Percentiles rank a stretch among this genome's conserved stretches.
These are phyloP conservation scores for Eremobia ochroleuca DNA, from an alignment of 2,888 invertebrate genomes.

Conservation along the genomic window DNA sequence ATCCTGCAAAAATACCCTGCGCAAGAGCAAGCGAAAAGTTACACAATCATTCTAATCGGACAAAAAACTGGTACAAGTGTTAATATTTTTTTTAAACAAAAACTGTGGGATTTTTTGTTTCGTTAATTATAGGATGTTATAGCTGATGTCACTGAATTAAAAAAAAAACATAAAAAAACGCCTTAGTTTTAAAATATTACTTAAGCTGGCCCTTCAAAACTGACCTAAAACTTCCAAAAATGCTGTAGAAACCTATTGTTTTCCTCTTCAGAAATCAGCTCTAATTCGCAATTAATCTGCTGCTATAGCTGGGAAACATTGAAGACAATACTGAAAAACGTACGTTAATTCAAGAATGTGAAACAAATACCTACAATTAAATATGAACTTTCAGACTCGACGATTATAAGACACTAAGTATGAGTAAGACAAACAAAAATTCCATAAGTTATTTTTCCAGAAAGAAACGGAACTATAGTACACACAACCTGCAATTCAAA, in stretches of 20 bases:
- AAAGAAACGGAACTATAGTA: conserved; percentile 34
- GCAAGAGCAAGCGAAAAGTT: neutral
- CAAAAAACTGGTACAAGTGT: too few species aligned
- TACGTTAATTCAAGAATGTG: neutral
- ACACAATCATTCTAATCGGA: conserved; percentile 6
- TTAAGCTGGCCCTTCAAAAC: neutral
- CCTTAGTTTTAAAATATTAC: neutral
- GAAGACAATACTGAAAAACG: neutral
- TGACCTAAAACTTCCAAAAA: neutral
- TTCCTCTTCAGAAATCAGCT: neutral
- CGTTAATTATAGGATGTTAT: neutral
- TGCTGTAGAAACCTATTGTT: neutral
- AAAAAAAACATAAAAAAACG: neutral
- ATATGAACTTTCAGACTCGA: conserved; percentile 11
- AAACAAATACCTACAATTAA: neutral
- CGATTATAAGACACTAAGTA: too few species aligned
- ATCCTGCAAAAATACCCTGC: neutral
- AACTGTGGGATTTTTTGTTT: neutral
- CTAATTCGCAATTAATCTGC: neutral
- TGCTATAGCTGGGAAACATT: neutral
- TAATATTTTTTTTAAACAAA: conserved; percentile 5
- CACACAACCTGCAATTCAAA: conserved; percentile 18
- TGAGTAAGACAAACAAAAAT: conserved; percentile 2
- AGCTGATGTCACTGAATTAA: conserved; percentile 12
- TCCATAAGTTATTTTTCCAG: conserved; percentile 13